These are phyloP conservation scores for Hypotaenidia okinawae DNA, from an alignment of 2,797 vertebrate genomes.

Conservation along the genomic window DNA sequence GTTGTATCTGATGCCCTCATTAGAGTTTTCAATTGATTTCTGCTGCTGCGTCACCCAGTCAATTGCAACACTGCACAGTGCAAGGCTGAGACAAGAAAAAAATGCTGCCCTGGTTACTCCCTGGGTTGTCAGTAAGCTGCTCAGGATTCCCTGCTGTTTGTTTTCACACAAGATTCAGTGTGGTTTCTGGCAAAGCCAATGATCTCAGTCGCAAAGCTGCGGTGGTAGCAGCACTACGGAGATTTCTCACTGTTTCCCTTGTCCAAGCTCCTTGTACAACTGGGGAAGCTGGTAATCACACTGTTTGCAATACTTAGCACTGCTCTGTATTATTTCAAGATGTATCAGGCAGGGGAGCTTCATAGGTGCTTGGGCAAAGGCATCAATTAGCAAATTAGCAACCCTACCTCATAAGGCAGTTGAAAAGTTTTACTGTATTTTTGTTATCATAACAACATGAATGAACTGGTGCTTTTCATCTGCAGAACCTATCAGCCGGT, in stretches of 20 bases:
- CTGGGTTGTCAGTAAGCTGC: slow-evolving; percentile 1
- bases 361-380: neutral
- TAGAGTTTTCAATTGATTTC: slow-evolving; percentile 54
- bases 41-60: slow-evolving; percentile 22
- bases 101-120: neutral
- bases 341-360: neutral
- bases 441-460: neutral
- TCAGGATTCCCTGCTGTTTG: slow-evolving; percentile 23
- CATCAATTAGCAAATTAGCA: slow-evolving; percentile 37
- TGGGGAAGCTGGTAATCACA: neutral
- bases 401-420: neutral
- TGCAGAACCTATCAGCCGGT: neutral
- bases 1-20: slow-evolving; percentile 13
- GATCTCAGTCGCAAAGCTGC: slow-evolving; percentile 29
- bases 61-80: neutral
- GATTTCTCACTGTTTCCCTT: neutral
- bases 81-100: slow-evolving; percentile 25
- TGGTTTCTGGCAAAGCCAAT: neutral
- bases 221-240: neutral
- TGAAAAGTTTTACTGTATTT: slow-evolving; percentile 9
- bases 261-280: neutral
- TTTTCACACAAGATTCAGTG: slow-evolving; percentile 39
- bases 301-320: neutral
- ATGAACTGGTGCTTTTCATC: neutral
- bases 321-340: neutral